Evolutionary conservation across 2,888 invertebrate species (phyloP).

Genomic region (Neocrepidodera transversa): DNA sequence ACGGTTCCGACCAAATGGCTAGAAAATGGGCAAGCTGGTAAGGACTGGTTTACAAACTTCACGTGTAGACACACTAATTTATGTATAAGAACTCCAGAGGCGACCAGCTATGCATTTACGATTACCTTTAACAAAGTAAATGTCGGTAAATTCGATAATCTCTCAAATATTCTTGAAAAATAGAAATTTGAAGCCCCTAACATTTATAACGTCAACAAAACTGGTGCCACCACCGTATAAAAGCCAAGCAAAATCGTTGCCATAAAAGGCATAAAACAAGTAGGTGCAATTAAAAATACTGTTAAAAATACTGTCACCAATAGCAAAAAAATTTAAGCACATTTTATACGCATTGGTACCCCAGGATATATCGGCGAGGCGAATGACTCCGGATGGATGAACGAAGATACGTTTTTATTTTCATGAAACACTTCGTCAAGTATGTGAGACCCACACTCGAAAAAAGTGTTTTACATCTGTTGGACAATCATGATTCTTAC

Average conservation of each 20-base stretch:
- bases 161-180: not conserved
- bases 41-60: too few species aligned
- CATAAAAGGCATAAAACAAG: not conserved
- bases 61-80: slow-evolving; percentile 9
- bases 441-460: not conserved
- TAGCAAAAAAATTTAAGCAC: slow-evolving; percentile 19
- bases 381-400: slow-evolving; percentile 9
- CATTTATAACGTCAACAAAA: not conserved
- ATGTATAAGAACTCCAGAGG: slow-evolving; percentile 4
- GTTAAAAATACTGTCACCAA: not conserved
- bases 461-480: too few species aligned
- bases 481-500: not conserved
- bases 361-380: slow-evolving; percentile 17
- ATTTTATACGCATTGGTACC: slow-evolving; percentile 17
- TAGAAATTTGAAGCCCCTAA: too few species aligned
- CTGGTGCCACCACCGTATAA: not conserved
- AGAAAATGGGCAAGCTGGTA: slow-evolving; percentile 16
- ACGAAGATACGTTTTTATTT: not conserved
- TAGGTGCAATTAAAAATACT: not conserved
- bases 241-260: not conserved
- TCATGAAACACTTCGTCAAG: not conserved
- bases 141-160: slow-evolving; percentile 3
- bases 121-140: slow-evolving; percentile 7
- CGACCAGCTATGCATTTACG: too few species aligned
- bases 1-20: slow-evolving; percentile 4